Percentiles rank a stretch among this genome's conserved stretches.
Conservation (phyloP, 2,797 vertebrate species). For the Pelochelys cantorii region DNA sequence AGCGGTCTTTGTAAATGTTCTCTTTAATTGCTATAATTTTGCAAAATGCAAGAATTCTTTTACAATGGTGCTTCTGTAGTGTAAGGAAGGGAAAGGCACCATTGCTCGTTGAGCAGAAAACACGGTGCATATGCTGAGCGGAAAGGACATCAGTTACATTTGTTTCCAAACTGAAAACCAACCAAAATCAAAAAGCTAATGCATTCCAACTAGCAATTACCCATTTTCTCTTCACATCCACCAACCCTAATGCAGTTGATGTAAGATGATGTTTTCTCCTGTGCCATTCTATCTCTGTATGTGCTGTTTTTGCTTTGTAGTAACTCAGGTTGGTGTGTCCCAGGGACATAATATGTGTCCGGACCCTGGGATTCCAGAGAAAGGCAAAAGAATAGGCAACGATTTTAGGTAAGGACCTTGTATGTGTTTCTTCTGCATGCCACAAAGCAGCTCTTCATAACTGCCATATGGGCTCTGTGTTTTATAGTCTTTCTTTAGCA, state of each 20-base stretch:
- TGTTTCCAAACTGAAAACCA: slow-evolving; percentile 40
- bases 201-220: slow-evolving; percentile 39
- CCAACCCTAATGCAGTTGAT: slow-evolving; percentile 53
- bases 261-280: slow-evolving; percentile 40
- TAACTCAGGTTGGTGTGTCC: slow-evolving; percentile 98
- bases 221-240: slow-evolving; percentile 73
- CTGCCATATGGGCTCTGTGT: background rate
- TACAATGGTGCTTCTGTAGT: background rate
- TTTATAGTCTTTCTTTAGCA: background rate
- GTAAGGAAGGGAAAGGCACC: background rate
- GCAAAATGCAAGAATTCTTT: background rate
- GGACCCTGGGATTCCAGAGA: slow-evolving; percentile 96
- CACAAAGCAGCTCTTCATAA: background rate
- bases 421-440: slow-evolving; percentile 19
- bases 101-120: slow-evolving; percentile 32
- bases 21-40: background rate
- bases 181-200: background rate
- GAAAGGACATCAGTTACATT: slow-evolving; percentile 48
- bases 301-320: slow-evolving; percentile 87
- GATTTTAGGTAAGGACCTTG: slow-evolving; percentile 93
- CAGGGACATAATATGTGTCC: slow-evolving; percentile 99
- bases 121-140: slow-evolving; percentile 4
- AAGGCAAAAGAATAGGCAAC: slow-evolving; percentile 97
- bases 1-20: background rate
- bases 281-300: slow-evolving; percentile 80